These are phyloP conservation scores for Acanthis flammea DNA, from an alignment of 2,797 vertebrate genomes.

Conservation along the genomic window DNA sequence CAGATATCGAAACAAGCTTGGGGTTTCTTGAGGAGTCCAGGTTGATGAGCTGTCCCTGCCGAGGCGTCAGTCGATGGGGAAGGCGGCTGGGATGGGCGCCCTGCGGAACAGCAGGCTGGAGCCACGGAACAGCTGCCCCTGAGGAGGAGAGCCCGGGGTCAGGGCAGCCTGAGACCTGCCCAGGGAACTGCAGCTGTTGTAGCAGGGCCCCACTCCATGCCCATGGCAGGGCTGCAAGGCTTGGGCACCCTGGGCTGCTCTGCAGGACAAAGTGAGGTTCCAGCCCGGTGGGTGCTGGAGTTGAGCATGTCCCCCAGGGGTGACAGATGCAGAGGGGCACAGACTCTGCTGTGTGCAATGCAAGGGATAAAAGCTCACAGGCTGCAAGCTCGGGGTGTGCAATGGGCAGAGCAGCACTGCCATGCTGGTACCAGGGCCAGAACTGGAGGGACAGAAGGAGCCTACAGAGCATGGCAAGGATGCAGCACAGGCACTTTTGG, in stretches of 20 bases:
- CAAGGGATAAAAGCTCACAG: fast-evolving
- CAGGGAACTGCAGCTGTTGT: background rate
- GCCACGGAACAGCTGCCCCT: slow-evolving; percentile 88
- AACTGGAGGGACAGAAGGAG: background rate
- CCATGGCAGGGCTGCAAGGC: background rate
- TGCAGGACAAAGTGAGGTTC: fast-evolving
- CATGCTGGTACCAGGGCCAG: background rate
- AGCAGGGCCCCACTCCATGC: fast-evolving
- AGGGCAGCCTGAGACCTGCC: background rate
- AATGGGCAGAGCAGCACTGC: background rate
- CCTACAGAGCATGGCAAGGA: background rate
- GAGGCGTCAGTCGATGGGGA: slow-evolving; percentile 69
- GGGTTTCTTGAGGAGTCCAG: slow-evolving; percentile 5
- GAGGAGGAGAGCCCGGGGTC: background rate
- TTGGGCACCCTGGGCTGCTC: background rate
- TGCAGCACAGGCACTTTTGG: background rate
- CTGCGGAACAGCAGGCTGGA: slow-evolving; percentile 89
- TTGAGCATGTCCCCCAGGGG: background rate
- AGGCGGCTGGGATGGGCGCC: slow-evolving; percentile 69
- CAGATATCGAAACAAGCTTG: background rate
- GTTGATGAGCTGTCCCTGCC: background rate
- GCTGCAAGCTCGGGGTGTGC: background rate
- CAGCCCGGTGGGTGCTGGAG: background rate
- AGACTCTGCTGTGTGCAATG: background rate
- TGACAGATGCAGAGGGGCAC: background rate